Conservation (phyloP, 2,113 vertebrate species). For the Cathartes aura region DNA sequence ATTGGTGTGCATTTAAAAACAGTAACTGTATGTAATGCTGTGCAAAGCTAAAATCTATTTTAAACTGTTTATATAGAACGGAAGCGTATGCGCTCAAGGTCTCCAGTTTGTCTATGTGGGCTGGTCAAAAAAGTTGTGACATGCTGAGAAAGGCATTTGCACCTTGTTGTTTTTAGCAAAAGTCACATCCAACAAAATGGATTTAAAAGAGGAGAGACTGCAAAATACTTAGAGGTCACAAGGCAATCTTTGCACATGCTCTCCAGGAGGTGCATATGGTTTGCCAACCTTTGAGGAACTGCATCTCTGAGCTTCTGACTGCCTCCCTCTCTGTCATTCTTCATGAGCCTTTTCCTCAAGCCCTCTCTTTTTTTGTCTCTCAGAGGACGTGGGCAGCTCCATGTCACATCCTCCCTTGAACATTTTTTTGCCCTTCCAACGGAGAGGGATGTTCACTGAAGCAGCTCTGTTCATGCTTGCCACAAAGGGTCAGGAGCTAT, state of each 20-base stretch:
- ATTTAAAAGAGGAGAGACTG: neutral
- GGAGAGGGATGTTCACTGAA: neutral
- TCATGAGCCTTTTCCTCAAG: neutral
- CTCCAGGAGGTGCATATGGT: neutral
- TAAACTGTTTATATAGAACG: constrained; percentile 14
- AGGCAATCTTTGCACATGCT: neutral
- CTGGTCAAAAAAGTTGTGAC: constrained; percentile 49
- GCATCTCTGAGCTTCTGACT: neutral
- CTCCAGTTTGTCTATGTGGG: constrained; percentile 52
- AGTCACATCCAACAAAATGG: neutral
- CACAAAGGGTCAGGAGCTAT: neutral
- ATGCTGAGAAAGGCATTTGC: constrained; percentile 48
- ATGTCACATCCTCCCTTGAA: neutral
- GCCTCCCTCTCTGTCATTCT: neutral
- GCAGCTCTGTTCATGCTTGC: neutral
- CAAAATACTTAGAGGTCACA: neutral
- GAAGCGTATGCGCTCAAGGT: constrained; percentile 24
- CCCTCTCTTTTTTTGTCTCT: neutral
- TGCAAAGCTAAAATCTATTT: constrained; percentile 49
- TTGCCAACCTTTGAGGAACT: neutral
- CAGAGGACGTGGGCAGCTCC: neutral
- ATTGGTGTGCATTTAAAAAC: constrained; percentile 2
- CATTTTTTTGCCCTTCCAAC: neutral
- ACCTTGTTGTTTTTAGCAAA: constrained; percentile 8
- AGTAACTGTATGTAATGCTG: neutral